Evolutionary conservation across 1,140 invertebrate genomes (phyloP), one percentile per base, ranked within the genome.

Genomic region (Papilio aristodemus): DNA sequence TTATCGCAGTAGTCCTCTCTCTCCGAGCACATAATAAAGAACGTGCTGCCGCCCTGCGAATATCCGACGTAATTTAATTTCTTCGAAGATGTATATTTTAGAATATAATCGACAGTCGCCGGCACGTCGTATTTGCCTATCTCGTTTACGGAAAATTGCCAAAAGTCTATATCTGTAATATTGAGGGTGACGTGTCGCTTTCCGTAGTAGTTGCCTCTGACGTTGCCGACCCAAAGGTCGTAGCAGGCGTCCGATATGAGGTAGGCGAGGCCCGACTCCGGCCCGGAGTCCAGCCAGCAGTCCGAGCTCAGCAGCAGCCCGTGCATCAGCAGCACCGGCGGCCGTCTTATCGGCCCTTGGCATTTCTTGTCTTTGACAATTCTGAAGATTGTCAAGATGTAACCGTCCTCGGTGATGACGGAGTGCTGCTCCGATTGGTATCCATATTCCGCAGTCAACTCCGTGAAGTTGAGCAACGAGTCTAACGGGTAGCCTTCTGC

Each of bases 391-490:
- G 74, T 80, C 11, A 92, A 66, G 0, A 92, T 71, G 68, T 92
- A 92, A 8, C 87, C 90, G 71, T 92, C 91, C 64, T 86, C 75
- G 0, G 91, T 92, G 4, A 59, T 27, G 0, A 72, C 74, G 0
- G 41, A 67, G 25, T 75, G 64, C 17, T 72, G 62, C 27, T 70
- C 63, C 7, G 69, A 39, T 17, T 13, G 1, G 22, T 71, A 72
- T 17, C 74, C 74, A 63, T 75, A 32, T 62, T 63, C 13, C 5
- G 36, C 39, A 5, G 58, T 38, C 8, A 64, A 32, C 41, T 71
- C 67, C 9, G 73, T 74, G 13, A 71, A 71, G 37, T 71, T 70
- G 10, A 71, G 58, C 0, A 78, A 14, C 37, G 58, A 69, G 7
- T 59, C 58, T 17, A 59, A 37, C 27, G 58, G 58, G 32, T 60